Base-by-base conservation (phyloP, 2,797 vertebrate species). In the Pachyuromys duprasi region DNA sequence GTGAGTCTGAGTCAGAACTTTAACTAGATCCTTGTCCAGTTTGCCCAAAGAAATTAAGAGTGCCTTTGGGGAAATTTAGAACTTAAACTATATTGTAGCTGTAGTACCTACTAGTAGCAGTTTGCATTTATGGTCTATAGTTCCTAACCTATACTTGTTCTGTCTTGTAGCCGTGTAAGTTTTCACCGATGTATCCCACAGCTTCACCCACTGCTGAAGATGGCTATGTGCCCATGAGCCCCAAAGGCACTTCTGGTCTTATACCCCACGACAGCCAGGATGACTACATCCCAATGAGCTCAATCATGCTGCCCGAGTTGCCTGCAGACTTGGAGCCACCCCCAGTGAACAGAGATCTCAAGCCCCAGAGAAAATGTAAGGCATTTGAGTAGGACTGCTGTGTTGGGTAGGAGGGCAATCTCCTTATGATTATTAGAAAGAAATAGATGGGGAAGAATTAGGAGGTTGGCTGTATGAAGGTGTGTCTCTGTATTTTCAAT, bases 211-310 rank as follows among this genome's bases (percentile, higher is more conserved):
- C 94, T 87, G 69, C 97, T 0, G 99, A 99, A 86, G 99, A 99
- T 94, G 98, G 99, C 76, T 99, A 99, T 0, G 98, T 99, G 88
- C 99, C 99, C 95, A 99, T 99, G 99, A 98, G 97, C 18, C 98
- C 99, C 84, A 98, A 98, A 91, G 96, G 98, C 3, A 99, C 99
- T 0, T 98, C 98, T 0, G 78, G 97, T 0, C 93, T 98, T 0
- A 55, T 95, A 80, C 72, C 98, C 0, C 95, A 98, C 39, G 90
- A 91, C 55, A 98, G 98, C 12, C 97, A 98, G 0, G 99, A 99
- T 0, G 99, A 99, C 49, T 99, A 99, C 98, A 99, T 99, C 96
- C 99, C 99, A 83, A 99, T 99, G 99, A 99, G 91, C 95, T 97
- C 96, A 79, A 98, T 98, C 94, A 98, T 98, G 0, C 96, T 99